Base-by-base conservation (phyloP, 2,888 invertebrate species). In the Carcina quercana region DNA sequence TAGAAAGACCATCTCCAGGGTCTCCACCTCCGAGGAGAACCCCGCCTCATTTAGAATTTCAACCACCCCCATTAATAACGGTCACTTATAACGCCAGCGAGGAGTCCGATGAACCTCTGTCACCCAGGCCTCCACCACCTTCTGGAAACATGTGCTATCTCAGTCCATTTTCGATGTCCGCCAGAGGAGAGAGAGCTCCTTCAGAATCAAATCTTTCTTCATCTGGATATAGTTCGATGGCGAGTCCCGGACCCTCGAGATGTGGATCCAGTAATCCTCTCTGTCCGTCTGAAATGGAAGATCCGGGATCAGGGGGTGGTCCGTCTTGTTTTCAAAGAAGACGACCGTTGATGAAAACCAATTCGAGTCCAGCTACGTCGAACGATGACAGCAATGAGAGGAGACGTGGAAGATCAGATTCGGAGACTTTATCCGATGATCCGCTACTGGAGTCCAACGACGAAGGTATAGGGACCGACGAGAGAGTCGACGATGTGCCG, bases 191-290 rank as follows among this genome's bases (percentile, higher is more conserved):
- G 53, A 86, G 93, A 45, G 91, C 91, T 2, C 91, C 92, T 8
- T 93, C 93, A 0, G 93, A 94, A 72, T 93, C 93, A 2, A 94
- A 94, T 65, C 78, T 94, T 22, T 93, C 93, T 42, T 93, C 93
- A 5, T 93, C 93, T 0, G 94, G 94, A 5, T 94, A 94, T 63
- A 92, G 92, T 43, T 93, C 93, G 2, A 93, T 93, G 91, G 92
- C 93, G 1, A 92, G 92, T 67, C 93, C 93, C 1, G 93, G 92
- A 1, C 91, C 93, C 3, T 93, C 93, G 1, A 80, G 93, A 39
- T 93, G 93, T 59, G 92, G 92, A 4, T 93, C 93, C 0, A 92
- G 90, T 54, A 93, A 93, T 64, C 93, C 93, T 1, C 64, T 93
- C 2, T 92, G 91, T 59, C 89, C 91, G 1, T 88, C 89, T 7